These are phyloP conservation scores for Tinea pellionella DNA, from an alignment of 2,888 invertebrate genomes.

Conservation along the genomic window DNA sequence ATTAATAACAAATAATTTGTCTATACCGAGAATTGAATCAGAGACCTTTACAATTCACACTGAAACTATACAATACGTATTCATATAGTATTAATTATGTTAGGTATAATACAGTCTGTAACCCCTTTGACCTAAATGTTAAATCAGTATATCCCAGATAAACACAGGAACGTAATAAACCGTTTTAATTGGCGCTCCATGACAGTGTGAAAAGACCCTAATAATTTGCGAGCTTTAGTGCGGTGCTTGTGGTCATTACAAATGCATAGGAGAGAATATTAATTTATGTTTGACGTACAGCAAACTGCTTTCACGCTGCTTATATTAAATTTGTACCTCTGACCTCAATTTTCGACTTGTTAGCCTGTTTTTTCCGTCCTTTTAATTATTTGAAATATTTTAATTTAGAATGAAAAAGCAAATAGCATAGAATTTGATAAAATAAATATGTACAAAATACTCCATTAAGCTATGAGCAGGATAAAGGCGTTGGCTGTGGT, in stretches of 20 bases:
- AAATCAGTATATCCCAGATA: not conserved
- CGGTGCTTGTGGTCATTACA: constrained; percentile 9
- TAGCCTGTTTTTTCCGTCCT: too few relatives aligned
- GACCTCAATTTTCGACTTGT: not conserved
- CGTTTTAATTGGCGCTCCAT: not conserved
- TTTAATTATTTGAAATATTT: too few relatives aligned
- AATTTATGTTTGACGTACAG: constrained; percentile 5
- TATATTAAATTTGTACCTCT: constrained; percentile 1
- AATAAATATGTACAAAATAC: too few relatives aligned
- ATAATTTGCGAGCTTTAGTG: not conserved
- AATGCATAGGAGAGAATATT: constrained; percentile 3
- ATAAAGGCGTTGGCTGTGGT: too few relatives aligned
- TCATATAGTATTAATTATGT: not conserved
- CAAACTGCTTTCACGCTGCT: not conserved
- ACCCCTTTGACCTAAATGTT: not conserved
- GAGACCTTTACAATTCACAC: too few relatives aligned
- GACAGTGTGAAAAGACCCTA: not conserved
- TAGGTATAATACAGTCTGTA: not conserved
- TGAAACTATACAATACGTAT: too few relatives aligned
- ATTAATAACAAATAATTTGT: too few relatives aligned
- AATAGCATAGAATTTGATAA: too few relatives aligned
- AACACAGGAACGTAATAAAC: not conserved
- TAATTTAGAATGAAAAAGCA: too few relatives aligned
- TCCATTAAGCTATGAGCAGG: too few relatives aligned
- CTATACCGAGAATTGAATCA: too few relatives aligned